Evolutionary conservation across 2,888 invertebrate species (phyloP).

Genomic region (Panzeria rudis): DNA sequence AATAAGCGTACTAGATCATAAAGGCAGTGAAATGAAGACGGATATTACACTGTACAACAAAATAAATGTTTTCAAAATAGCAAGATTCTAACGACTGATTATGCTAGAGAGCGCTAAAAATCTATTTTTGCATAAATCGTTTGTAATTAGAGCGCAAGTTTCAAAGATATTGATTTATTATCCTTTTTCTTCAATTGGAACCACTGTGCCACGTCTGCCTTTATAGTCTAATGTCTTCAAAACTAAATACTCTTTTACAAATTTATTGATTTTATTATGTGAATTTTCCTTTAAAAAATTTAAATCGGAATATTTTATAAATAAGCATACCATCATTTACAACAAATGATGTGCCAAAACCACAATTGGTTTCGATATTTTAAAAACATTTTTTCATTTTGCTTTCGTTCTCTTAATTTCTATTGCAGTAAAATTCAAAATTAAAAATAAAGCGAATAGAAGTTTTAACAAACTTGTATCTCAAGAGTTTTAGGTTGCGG

Average conservation of each 20-base stretch:
- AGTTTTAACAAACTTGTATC: conserved; percentile 48
- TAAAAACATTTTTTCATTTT: conserved; percentile 37
- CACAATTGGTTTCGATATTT: conserved; percentile 76
- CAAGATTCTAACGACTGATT: too few relatives aligned
- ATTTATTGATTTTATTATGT: conserved; percentile 1
- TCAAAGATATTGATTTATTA: too few relatives aligned
- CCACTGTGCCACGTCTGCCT: too few relatives aligned
- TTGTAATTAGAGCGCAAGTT: too few relatives aligned
- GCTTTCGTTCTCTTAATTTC: conserved; percentile 62
- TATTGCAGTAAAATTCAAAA: conserved; percentile 73
- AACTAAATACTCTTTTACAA: background rate
- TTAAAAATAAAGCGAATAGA: conserved; percentile 59
- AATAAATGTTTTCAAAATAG: too few relatives aligned
- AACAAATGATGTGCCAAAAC: conserved; percentile 83
- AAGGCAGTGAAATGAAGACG: too few relatives aligned
- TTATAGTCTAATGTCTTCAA: background rate
- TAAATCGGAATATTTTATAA: background rate
- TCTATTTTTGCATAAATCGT: too few relatives aligned
- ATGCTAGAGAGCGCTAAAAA: too few relatives aligned
- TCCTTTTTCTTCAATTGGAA: too few relatives aligned
- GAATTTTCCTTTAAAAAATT: background rate
- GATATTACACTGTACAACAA: too few relatives aligned
- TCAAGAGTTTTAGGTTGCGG: conserved; percentile 67
- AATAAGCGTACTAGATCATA: too few relatives aligned
- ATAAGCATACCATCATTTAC: background rate